These are phyloP conservation scores for Delichon dasypus DNA, from an alignment of 2,797 vertebrate genomes.

Conservation along the genomic window DNA sequence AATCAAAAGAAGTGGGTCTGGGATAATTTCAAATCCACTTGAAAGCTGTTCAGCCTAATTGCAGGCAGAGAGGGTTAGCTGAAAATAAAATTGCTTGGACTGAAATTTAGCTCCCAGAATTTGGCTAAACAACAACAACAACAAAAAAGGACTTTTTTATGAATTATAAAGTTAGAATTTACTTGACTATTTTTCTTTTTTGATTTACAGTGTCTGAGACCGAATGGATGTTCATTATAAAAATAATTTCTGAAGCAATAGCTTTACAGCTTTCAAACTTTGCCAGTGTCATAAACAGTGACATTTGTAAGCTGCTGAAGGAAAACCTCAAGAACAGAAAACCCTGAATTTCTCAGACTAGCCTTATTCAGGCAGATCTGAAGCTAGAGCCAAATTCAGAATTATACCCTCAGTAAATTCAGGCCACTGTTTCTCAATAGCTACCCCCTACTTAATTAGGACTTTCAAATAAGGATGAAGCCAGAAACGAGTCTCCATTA, in stretches of 20 bases:
- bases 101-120: neutral
- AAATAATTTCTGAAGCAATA: conserved; percentile 50
- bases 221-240: conserved; percentile 17
- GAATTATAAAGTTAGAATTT: neutral
- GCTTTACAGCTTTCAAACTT: conserved; percentile 40
- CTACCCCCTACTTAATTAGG: conserved; percentile 14
- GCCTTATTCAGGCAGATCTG: conserved; percentile 13
- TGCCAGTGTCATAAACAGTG: conserved; percentile 57
- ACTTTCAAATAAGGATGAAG: neutral
- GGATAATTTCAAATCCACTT: neutral
- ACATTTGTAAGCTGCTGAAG: conserved; percentile 44
- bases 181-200: conserved; percentile 3
- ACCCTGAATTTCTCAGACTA: conserved; percentile 19
- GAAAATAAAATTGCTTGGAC: conserved; percentile 17
- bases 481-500: neutral
- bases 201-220: conserved; percentile 6
- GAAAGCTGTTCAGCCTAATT: conserved; percentile 24
- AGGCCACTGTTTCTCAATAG: conserved; percentile 13
- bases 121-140: neutral
- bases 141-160: neutral
- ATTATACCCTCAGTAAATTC: conserved; percentile 20
- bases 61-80: neutral
- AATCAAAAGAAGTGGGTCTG: conserved; percentile 3
- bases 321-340: conserved; percentile 37
- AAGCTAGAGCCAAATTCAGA: conserved; percentile 31